Conservation (phyloP, 1,140 invertebrate genomes). For the Aphaenogaster ashmeadi region DNA sequence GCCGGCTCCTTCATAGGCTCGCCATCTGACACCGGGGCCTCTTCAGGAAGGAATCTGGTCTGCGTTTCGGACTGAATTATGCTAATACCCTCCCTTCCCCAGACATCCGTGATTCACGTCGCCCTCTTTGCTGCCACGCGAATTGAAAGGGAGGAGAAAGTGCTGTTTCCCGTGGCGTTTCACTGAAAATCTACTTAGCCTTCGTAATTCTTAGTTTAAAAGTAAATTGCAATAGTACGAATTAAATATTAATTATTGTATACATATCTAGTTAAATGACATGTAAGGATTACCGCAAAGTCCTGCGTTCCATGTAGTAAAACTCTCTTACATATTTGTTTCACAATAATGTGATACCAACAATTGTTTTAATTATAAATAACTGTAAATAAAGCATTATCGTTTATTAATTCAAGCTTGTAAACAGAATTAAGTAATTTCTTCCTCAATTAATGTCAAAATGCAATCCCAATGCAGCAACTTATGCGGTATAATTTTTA, state of each 20-base stretch:
- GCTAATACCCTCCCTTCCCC: constrained; percentile 77
- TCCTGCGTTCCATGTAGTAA: neutral
- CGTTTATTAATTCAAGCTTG: neutral
- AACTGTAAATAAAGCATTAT: neutral
- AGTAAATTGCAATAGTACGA: neutral
- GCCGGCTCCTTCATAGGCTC: constrained; percentile 68
- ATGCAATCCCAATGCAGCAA: neutral
- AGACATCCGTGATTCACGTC: constrained; percentile 63
- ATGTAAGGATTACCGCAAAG: neutral
- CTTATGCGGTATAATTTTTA: neutral
- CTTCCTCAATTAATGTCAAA: neutral
- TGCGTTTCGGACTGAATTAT: constrained; percentile 78
- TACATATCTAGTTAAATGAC: neutral
- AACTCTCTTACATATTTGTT: neutral
- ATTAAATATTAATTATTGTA: neutral
- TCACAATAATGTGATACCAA: neutral
- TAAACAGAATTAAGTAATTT: neutral
- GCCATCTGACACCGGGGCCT: constrained; percentile 72
- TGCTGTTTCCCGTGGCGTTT: constrained; percentile 20
- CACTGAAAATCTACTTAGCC: constrained; percentile 37
- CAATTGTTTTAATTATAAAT: neutral
- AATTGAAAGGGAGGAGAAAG: constrained; percentile 34
- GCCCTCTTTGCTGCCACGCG: constrained; percentile 51
- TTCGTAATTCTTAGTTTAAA: neutral
- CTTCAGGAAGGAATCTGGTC: constrained; percentile 71